Percentiles rank a stretch among this genome's conserved stretches.
Evolutionary conservation across 2,797 vertebrate species (phyloP).

Genomic region (Tenualosa thibaudeaui): DNA sequence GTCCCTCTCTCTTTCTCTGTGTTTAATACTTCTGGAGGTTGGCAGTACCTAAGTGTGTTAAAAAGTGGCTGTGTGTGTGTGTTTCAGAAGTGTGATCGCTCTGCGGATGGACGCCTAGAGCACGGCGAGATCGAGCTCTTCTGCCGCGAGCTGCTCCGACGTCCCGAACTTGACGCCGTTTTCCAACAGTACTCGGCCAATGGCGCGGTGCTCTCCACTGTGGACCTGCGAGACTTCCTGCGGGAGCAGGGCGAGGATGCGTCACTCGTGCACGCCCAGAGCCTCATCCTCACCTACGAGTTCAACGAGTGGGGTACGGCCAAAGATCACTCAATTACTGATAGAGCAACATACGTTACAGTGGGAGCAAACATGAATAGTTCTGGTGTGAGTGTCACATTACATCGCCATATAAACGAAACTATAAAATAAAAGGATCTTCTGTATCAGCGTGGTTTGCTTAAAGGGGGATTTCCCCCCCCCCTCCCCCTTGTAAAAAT

Average conservation of each 20-base stretch:
- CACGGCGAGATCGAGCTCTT: conserved; percentile 89
- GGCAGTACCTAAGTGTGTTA: neutral
- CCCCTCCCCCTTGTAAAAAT: no score
- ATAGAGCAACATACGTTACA: no score
- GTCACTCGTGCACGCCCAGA: conserved; percentile 72
- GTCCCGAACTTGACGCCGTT: conserved; percentile 86
- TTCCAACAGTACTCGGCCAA: conserved; percentile 84
- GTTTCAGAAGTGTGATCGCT: conserved; percentile 86
- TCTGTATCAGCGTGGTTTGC: no score
- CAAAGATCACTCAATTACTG: no score
- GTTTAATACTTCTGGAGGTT: no score
- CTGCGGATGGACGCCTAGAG: conserved; percentile 83
- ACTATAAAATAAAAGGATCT: no score
- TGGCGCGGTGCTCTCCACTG: conserved; percentile 79
- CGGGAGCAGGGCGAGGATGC: conserved; percentile 85
- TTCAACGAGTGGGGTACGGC: conserved; percentile 87
- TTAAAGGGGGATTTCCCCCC: no score
- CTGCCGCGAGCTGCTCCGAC: conserved; percentile 83
- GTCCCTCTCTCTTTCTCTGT: no score
- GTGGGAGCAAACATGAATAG: no score
- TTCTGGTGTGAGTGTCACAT: no score
- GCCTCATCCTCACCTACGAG: conserved; percentile 84
- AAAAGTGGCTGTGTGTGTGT: neutral
- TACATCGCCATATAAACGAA: no score
- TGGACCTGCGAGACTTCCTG: conserved; percentile 87